Evolutionary conservation across 2,888 invertebrate species (phyloP).

Genomic region (Himalopsyche japonica): DNA sequence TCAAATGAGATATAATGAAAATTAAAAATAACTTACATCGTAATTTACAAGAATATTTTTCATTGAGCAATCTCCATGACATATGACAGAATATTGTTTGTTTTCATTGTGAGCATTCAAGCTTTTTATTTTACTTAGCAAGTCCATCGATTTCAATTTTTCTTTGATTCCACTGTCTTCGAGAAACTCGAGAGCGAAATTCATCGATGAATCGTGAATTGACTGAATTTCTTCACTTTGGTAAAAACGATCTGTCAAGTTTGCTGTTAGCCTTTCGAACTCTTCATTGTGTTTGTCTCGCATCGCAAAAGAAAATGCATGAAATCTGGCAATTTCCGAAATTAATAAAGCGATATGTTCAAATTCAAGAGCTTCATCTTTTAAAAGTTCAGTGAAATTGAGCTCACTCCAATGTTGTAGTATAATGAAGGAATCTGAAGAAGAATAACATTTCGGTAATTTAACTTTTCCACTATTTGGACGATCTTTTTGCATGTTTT

Average conservation of each 20-base stretch:
- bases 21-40: slow-evolving; percentile 23
- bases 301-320: slow-evolving; percentile 45
- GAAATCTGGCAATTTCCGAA: slow-evolving; percentile 45
- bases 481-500: slow-evolving; percentile 18
- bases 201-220: slow-evolving; percentile 19
- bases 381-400: neutral
- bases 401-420: slow-evolving; percentile 42
- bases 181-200: slow-evolving; percentile 1
- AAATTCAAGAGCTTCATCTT: slow-evolving; percentile 42
- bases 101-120: neutral
- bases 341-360: slow-evolving; percentile 44
- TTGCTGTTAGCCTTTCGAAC: slow-evolving; percentile 39
- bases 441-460: slow-evolving; percentile 21
- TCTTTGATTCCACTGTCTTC: slow-evolving; percentile 16
- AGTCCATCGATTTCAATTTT: slow-evolving; percentile 2
- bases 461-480: slow-evolving; percentile 12
- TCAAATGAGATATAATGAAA: too few relatives aligned
- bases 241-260: slow-evolving; percentile 24
- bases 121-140: neutral
- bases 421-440: slow-evolving; percentile 15
- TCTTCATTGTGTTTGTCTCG: slow-evolving; percentile 42
- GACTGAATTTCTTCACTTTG: slow-evolving; percentile 12
- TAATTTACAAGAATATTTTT: slow-evolving; percentile 44
- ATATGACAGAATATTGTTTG: slow-evolving; percentile 42
- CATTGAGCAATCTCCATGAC: slow-evolving; percentile 44